Conservation (phyloP, 1,140 invertebrate genomes). For the Mercenaria mercenaria region DNA sequence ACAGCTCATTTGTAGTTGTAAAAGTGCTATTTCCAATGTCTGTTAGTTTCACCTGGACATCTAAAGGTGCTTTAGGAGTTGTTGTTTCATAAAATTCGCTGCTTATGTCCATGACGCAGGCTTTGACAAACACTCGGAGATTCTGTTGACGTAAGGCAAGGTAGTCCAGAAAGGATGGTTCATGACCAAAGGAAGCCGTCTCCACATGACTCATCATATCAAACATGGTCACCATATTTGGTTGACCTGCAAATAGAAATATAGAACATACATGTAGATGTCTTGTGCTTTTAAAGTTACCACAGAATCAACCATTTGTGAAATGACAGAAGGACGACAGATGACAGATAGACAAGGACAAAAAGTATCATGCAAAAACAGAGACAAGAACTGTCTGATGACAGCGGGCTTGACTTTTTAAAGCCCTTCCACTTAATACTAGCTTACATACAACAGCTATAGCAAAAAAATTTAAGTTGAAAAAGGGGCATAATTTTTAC, state of each 20-base stretch:
- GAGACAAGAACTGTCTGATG: too few species aligned
- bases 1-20: constrained; percentile 69
- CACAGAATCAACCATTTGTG: too few species aligned
- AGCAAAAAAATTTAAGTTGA: too few species aligned
- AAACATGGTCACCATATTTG: constrained; percentile 76
- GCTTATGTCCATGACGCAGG: constrained; percentile 72
- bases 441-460: too few species aligned
- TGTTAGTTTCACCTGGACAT: constrained; percentile 67
- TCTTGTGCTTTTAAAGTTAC: too few species aligned
- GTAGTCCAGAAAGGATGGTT: constrained; percentile 74
- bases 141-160: constrained; percentile 66
- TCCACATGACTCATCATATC: constrained; percentile 78
- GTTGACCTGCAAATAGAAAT: constrained; percentile 71
- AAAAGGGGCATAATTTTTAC: too few species aligned
- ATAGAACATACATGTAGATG: not conserved
- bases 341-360: too few species aligned
- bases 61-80: constrained; percentile 77
- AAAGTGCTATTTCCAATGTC: constrained; percentile 75
- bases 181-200: constrained; percentile 72
- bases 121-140: constrained; percentile 71
- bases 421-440: too few species aligned
- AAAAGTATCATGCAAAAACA: too few species aligned
- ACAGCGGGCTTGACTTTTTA: too few species aligned
- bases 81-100: constrained; percentile 76
- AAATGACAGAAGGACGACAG: too few species aligned